Evolutionary conservation across 1,140 invertebrate species (phyloP).

Genomic region (Eufriesea mexicana): DNA sequence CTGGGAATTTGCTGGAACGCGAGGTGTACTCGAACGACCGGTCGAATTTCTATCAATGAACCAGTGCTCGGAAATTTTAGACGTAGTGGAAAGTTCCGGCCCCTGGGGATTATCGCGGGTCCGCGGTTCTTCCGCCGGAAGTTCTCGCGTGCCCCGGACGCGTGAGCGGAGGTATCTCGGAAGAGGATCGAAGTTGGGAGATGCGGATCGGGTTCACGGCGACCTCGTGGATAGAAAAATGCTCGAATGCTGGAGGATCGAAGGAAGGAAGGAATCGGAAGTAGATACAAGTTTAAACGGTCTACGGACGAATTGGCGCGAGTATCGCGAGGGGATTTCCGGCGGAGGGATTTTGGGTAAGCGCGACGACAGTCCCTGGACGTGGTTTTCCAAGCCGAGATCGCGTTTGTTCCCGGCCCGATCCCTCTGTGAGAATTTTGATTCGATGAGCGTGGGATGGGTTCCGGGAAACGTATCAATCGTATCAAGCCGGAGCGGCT

Average conservation of each 20-base stretch:
- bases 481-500: neutral
- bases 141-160: neutral
- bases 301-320: neutral
- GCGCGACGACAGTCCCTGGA: neutral
- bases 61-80: neutral
- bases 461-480: neutral
- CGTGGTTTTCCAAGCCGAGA: neutral
- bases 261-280: neutral
- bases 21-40: neutral
- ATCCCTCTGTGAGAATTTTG: neutral
- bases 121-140: slow-evolving; percentile 16
- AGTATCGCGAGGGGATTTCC: neutral
- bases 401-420: neutral
- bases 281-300: too few relatives aligned
- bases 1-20: too few relatives aligned
- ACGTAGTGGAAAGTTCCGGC: neutral
- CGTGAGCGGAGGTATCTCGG: too few relatives aligned
- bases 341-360: neutral
- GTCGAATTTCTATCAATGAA: slow-evolving; percentile 20
- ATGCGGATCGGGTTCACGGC: neutral
- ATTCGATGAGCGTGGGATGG: neutral
- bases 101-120: slow-evolving; percentile 1
- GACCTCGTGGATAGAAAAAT: too few relatives aligned
- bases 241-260: too few relatives aligned
- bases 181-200: slow-evolving; percentile 14